Evolutionary conservation across 1,140 invertebrate genomes (phyloP), one percentile per base, ranked within the genome.

Genomic region (Hydropsyche tenuis): DNA sequence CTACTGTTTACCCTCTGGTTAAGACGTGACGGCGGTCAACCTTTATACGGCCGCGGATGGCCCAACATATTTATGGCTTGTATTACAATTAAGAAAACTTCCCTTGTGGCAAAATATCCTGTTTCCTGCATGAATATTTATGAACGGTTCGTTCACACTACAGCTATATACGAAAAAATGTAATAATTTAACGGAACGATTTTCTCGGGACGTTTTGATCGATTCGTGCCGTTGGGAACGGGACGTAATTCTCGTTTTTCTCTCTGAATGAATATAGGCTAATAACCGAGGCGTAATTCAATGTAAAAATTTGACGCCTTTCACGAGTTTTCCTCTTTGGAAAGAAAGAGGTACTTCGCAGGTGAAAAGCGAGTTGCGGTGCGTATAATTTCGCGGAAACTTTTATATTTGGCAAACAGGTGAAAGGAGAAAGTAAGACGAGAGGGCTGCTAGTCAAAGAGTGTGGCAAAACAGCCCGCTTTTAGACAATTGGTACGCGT

Each of bases 1-100:
- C 63, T 65, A 65, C 63, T 51, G 66, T 27, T 37, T 43, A 27
- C 66, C 43, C 66, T 46, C 66, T 53, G 43, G 43, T 53, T 43
- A 48, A 53, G 66, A 48, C 46, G 66, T 53, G 43, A 27, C 66
- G 66, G 66, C 66, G 66, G 66, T 48, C 46, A 69, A 43, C 46
- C 43, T 69, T 46, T 53, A 30, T 69, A 27, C 25, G 37, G 20
- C 43, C 20, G 45, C 46, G 46, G 43, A 69, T 48, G 22, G 25
- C 48, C 27, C 51, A 71, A 43, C 22, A 69, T 73, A 73, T 76
- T 76, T 73, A 76, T 70, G 71, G 65, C 14, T 51, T 73, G 64
- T 68, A 76, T 76, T 76, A 73, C 71, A 73, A 75, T 75, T 76
- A 75, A 75, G 69, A 72, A 73, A 76, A 76, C 74, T 76, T 76